These are phyloP conservation scores for Pseudochaenichthys georgianus DNA, from an alignment of 2,797 vertebrate species.

Conservation along the genomic window DNA sequence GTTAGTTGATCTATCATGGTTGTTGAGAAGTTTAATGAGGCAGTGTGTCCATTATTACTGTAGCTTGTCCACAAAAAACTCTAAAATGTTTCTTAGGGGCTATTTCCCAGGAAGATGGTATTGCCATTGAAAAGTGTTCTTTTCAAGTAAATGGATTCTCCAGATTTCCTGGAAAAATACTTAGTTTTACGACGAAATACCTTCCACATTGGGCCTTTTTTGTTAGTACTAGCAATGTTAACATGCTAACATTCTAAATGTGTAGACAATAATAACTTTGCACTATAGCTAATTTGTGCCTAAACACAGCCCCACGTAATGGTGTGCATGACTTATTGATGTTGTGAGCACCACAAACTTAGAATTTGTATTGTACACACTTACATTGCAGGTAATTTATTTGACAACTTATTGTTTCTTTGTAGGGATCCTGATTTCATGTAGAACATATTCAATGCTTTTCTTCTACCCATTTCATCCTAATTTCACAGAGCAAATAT, in stretches of 20 bases:
- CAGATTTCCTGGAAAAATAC: too few relatives aligned
- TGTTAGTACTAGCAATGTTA: too few relatives aligned
- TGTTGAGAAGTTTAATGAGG: background rate
- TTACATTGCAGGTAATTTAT: too few relatives aligned
- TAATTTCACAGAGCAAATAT: slow-evolving; percentile 18
- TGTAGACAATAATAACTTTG: background rate
- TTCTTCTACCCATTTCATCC: background rate
- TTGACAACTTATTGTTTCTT: background rate
- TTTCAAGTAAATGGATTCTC: background rate
- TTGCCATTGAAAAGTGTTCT: background rate
- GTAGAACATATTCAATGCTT: background rate
- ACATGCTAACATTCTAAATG: too few relatives aligned
- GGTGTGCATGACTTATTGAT: too few relatives aligned
- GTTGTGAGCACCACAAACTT: too few relatives aligned
- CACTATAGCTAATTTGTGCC: background rate
- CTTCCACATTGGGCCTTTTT: too few relatives aligned
- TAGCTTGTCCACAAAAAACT: background rate
- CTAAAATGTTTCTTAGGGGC: background rate
- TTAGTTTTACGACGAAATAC: too few relatives aligned
- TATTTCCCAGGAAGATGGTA: background rate
- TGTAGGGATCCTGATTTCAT: background rate
- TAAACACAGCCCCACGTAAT: too few relatives aligned
- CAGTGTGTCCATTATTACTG: background rate
- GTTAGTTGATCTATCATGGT: background rate
- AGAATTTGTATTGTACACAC: too few relatives aligned